These are phyloP conservation scores for Apamea monoglypha DNA, from an alignment of 2,888 invertebrate genomes.

Conservation along the genomic window DNA sequence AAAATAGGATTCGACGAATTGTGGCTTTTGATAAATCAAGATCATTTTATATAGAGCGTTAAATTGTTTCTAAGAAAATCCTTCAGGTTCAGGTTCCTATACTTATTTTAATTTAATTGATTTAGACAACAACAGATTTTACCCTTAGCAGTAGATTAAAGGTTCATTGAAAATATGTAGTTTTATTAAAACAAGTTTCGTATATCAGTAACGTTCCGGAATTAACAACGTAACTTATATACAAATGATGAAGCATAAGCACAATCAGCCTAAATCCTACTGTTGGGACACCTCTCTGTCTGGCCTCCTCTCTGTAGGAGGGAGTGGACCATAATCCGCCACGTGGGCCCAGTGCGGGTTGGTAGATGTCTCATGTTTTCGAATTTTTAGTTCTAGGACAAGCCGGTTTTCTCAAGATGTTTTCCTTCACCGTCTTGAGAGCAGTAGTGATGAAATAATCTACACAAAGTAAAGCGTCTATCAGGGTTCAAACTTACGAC, in stretches of 20 bases:
- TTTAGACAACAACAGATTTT: neutral
- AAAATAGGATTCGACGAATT: constrained; percentile 51
- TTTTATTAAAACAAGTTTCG: neutral
- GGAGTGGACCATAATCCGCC: too few species aligned
- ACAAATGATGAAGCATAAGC: neutral
- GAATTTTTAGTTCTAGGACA: too few species aligned
- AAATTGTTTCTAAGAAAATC: neutral
- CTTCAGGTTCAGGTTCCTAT: neutral
- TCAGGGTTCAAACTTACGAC: too few species aligned
- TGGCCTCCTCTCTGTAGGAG: too few species aligned
- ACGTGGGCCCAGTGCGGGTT: too few species aligned
- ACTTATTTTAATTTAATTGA: neutral
- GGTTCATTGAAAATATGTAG: neutral
- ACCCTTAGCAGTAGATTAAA: neutral
- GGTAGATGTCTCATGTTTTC: too few species aligned
- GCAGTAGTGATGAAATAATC: too few species aligned
- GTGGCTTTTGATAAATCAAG: constrained; percentile 24
- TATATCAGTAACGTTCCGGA: neutral
- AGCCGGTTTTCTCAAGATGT: too few species aligned
- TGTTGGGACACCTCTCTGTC: too few species aligned
- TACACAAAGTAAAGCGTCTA: too few species aligned
- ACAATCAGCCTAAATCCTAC: too few species aligned
- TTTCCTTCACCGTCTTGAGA: too few species aligned
- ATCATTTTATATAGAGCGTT: neutral
- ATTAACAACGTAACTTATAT: neutral